phyloP scores from a whole-genome alignment of 2,797 vertebrate species.

The Podargus strigoides region DNA sequence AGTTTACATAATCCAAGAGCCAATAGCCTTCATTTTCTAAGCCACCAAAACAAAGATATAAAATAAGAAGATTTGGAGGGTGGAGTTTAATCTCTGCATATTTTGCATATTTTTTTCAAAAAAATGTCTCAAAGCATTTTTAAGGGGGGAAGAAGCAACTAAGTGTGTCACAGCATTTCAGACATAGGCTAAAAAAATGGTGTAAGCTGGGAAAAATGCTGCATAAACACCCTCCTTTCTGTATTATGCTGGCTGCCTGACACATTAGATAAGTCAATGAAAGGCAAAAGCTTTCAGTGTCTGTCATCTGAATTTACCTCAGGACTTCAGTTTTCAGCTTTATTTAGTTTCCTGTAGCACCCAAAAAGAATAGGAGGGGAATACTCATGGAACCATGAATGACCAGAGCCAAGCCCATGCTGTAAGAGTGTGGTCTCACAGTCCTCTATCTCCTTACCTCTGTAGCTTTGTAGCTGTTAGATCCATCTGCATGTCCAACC shows the following conservation, averaged over 20 bases:
- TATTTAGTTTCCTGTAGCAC: not conserved
- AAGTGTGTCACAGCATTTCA: not conserved
- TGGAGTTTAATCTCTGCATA: not conserved
- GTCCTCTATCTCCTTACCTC: not conserved
- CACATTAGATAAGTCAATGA: not conserved
- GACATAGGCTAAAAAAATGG: not conserved
- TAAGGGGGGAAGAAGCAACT: not conserved
- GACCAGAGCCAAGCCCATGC: not conserved
- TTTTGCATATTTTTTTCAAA: not conserved
- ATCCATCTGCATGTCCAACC: not conserved
- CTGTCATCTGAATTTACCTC: not conserved
- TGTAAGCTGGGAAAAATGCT: not conserved
- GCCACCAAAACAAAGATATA: not conserved
- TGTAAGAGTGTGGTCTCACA: fast-evolving
- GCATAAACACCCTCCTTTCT: not conserved
- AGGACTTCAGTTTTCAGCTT: not conserved
- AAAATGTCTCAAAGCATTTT: not conserved
- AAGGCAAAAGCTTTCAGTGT: not conserved
- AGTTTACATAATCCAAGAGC: constrained; percentile 35
- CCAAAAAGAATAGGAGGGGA: not conserved
- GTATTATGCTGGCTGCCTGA: not conserved
- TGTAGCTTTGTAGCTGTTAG: not conserved
- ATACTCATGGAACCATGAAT: not conserved
- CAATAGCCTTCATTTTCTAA: not conserved
- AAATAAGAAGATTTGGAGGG: not conserved